Percentiles rank a stretch among this genome's conserved stretches.
Evolutionary conservation across 2,888 invertebrate genomes (phyloP).

Genomic region (Eupithecia inturbata): DNA sequence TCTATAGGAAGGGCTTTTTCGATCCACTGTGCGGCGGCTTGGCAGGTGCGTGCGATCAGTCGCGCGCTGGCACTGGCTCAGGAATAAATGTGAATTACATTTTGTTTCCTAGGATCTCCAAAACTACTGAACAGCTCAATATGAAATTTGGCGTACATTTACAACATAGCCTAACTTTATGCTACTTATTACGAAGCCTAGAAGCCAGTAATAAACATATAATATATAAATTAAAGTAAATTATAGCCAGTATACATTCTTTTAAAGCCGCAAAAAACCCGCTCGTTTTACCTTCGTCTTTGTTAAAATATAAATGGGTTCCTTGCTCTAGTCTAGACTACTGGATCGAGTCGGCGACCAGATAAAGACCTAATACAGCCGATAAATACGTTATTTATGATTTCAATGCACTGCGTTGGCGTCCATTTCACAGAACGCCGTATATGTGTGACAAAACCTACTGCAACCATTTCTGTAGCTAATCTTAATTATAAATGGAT

Average conservation of each 20-base stretch:
- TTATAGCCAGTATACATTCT: not conserved
- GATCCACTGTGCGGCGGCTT: too few relatives aligned
- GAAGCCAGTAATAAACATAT: too few relatives aligned
- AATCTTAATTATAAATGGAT: conserved; percentile 31
- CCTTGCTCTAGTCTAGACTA: conserved; percentile 24
- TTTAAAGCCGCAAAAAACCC: not conserved
- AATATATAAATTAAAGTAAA: too few relatives aligned
- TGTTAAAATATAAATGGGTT: not conserved
- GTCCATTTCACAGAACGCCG: conserved; percentile 36
- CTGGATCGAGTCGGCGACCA: conserved; percentile 37
- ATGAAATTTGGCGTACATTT: too few relatives aligned
- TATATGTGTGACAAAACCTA: conserved; percentile 35
- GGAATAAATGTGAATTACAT: too few relatives aligned
- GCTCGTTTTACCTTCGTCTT: not conserved
- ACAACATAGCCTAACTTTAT: too few relatives aligned
- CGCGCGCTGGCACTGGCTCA: too few relatives aligned
- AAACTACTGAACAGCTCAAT: too few relatives aligned
- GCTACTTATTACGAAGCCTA: too few relatives aligned
- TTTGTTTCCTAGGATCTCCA: too few relatives aligned
- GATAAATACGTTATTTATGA: conserved; percentile 41
- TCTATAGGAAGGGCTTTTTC: too few relatives aligned
- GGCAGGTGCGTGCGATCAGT: too few relatives aligned
- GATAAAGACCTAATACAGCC: conserved; percentile 27
- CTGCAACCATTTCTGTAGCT: conserved; percentile 27
- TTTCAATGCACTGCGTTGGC: conserved; percentile 29